Evolutionary conservation across 2,113 vertebrate species (phyloP).

Genomic region (Chloebia gouldiae): DNA sequence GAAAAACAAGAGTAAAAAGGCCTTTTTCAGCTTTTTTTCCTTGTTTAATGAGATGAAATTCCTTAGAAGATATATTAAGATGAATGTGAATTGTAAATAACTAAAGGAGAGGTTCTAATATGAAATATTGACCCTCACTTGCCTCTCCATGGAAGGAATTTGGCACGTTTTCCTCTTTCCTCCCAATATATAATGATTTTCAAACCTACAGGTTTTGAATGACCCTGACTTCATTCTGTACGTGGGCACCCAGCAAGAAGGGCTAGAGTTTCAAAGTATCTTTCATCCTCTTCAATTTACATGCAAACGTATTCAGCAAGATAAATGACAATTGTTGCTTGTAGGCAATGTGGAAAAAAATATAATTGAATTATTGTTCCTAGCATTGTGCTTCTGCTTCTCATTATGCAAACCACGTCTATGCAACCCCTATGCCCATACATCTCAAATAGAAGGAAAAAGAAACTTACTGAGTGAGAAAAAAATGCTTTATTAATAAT

Average conservation of each 20-base stretch:
- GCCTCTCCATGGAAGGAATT: background rate
- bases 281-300: background rate
- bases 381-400: background rate
- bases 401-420: background rate
- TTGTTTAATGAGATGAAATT: background rate
- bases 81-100: background rate
- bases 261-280: background rate
- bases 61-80: background rate
- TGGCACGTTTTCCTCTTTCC: background rate
- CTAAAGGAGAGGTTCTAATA: background rate
- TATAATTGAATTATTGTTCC: background rate
- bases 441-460: background rate
- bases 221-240: background rate
- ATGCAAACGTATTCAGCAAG: background rate
- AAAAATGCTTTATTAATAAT: background rate
- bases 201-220: background rate
- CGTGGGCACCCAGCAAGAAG: background rate
- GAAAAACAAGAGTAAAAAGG: background rate
- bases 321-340: background rate
- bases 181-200: background rate
- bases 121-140: background rate
- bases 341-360: background rate
- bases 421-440: rapidly evolving
- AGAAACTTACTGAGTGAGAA: background rate
- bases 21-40: background rate